These are phyloP conservation scores for Hemicordylus capensis DNA, from an alignment of 2,113 vertebrate species.

Conservation along the genomic window DNA sequence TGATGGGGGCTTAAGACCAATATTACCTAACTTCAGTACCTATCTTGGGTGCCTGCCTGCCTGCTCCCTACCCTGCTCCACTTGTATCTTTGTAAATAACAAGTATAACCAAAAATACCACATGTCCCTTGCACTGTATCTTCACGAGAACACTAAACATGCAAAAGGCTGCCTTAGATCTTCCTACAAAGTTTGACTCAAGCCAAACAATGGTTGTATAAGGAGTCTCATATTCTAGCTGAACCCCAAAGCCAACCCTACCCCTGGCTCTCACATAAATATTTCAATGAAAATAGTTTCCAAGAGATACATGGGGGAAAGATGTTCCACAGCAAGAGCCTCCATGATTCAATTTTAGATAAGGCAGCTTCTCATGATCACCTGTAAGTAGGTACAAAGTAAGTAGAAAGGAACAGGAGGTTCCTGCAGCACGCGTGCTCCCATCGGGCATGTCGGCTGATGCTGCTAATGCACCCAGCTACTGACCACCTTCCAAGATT, in stretches of 20 bases:
- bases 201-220: slow-evolving; percentile 48
- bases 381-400: too few species aligned
- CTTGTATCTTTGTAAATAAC: background rate
- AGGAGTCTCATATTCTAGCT: background rate
- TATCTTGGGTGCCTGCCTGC: background rate
- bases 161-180: background rate
- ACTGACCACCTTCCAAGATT: too few species aligned
- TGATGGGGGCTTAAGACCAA: background rate
- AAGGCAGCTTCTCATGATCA: too few species aligned
- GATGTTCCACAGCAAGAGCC: slow-evolving; percentile 57
- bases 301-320: slow-evolving; percentile 24
- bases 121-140: background rate
- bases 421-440: too few species aligned
- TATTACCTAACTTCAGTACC: too few species aligned
- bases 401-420: too few species aligned
- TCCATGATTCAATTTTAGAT: slow-evolving; percentile 46
- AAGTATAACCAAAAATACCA: background rate
- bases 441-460: too few species aligned
- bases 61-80: background rate
- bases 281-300: slow-evolving; percentile 27
- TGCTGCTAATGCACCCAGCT: too few species aligned
- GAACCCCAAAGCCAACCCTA: background rate
- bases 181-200: too few species aligned
- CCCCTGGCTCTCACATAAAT: rapidly evolving
- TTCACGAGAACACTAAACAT: background rate